Base-by-base conservation (phyloP, 2,113 vertebrate species). In the Caloenas nicobarica region DNA sequence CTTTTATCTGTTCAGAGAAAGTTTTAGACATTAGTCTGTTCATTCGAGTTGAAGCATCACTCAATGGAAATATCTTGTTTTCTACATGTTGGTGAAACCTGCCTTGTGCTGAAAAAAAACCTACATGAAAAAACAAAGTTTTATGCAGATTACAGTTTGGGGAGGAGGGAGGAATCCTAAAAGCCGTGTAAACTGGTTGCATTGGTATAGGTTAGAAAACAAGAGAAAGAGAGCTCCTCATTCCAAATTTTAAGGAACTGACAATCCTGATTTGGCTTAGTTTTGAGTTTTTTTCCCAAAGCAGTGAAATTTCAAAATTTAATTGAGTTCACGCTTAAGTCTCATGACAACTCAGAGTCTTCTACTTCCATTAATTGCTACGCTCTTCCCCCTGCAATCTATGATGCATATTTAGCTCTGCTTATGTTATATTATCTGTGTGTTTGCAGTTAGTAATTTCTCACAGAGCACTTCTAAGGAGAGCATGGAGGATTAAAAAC, bases 321-420 rank as follows among this genome's bases (percentile, higher is more conserved):
- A 84, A 78, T 71, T 88, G 31, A 73, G 51, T 92, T 95, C 34
- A 21, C 56, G 62, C 66, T 81, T 38, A 72, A 54, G 51, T 95
- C 24, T 95, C 77, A 53, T 53, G 51, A 48, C 16, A 23, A 56
- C 56, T 58, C 7, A 54, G 28, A 44, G 23, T 74, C 68, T 91
- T 92, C 13, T 48, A 24, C 16, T 89, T 78, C 34, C 34, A 0
- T 64, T 80, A 62, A 36, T 70, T 83, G 25, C 34, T 62, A n/a
- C 16, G 19, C 9, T 93, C 19, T 84, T 46, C 7, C 9, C 21
- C 7, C 18, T 91, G 25, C 28, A 86, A 70, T 53, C n/a, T 36
- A 0, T 23, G 44, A 14, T 50, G 11, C 46, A 4, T 76, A 26
- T 74, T 85, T 85, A 82, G 9, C 36, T 15, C 31, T 62, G 15